These are phyloP conservation scores for Apostichopus leukothele DNA, from an alignment of 53 echinoderm and acorn worm genomes.

Conservation along the genomic window DNA sequence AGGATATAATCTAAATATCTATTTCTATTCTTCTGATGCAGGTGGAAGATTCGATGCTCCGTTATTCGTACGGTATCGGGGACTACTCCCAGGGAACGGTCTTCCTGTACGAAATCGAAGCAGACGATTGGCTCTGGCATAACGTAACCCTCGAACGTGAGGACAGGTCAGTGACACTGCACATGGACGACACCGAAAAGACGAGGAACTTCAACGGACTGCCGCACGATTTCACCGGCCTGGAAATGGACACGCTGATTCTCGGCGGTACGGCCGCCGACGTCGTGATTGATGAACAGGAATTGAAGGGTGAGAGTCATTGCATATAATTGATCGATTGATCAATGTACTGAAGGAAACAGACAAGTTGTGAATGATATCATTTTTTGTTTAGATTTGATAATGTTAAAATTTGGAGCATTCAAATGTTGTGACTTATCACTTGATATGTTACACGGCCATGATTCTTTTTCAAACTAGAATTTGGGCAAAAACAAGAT, in stretches of 20 bases:
- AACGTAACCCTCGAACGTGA: slow-evolving; percentile 63
- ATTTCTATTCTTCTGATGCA: slow-evolving; percentile 12
- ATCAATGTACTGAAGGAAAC: background rate
- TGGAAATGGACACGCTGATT: slow-evolving; percentile 64
- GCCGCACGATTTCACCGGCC: slow-evolving; percentile 84
- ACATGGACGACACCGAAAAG: slow-evolving; percentile 55
- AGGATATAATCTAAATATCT: background rate
- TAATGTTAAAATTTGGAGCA: too few relatives aligned
- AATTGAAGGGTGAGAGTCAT: slow-evolving; percentile 56
- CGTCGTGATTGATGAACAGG: slow-evolving; percentile 60
- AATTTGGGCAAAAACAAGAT: too few relatives aligned
- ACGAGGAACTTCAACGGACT: slow-evolving; percentile 49
- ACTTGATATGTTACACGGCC: too few relatives aligned
- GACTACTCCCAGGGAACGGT: slow-evolving; percentile 61
- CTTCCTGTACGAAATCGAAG: slow-evolving; percentile 23
- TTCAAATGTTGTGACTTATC: slow-evolving; percentile 3
- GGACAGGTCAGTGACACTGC: slow-evolving; percentile 60
- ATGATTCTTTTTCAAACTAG: too few relatives aligned
- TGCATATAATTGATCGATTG: background rate
- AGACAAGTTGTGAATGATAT: too few relatives aligned
- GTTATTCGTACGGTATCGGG: slow-evolving; percentile 64
- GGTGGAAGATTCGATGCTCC: slow-evolving; percentile 60
- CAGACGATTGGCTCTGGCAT: slow-evolving; percentile 77
- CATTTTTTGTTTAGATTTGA: too few relatives aligned
- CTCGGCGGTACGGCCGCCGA: slow-evolving; percentile 69